Base-by-base conservation (phyloP, 2,113 vertebrate species). In the Ahaetulla prasina region DNA sequence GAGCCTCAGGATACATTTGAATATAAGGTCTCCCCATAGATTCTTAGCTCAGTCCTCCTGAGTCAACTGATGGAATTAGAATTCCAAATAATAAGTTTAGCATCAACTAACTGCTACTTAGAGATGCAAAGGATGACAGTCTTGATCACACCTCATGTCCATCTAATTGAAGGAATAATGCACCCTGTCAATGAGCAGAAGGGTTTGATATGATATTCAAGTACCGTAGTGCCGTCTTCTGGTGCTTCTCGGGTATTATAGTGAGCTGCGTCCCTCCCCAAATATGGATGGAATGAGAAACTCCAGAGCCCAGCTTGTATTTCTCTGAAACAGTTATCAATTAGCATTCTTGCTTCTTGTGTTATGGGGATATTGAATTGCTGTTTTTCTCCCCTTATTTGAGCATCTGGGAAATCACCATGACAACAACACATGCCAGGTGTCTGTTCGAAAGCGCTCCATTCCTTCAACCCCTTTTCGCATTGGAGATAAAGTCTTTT, bases 381-480 rank as follows among this genome's bases (percentile, higher is more conserved):
- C 93, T 94, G 93, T 52, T 94, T 96, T 96, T 88, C 39, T 94
- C 90, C 90, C 80, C 88, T 96, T 96, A 92, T 94, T 96, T 95
- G 93, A 93, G 96, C 93, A 97, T 92, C 94, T 96, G 95, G 50
- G 91, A 92, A 95, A 95, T 96, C 94, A 94, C 95, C 95, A 96
- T 96, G 95, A 95, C 94, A 97, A 97, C 96, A 92, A 93, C 93
- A 49, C 74, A 91, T 90, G 94, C 92, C 96, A 96, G 96, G 94
- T 97, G 94, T 93, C 95, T 95, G 52, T 93, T 85, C 80, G 90
- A 96, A 96, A 94, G 85, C 47, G 11, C 49, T 92, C 49, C 43
- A 0, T 92, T 87, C 10, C 93, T 89, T 57, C 89, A 93, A n/a
- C n/a, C n/a, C n/a, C n/a, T n/a, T n/a, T n/a, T n/a, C n/a, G n/a